These are phyloP conservation scores for Drosophila sp. DNA, from an alignment of 1,140 invertebrate species.

Conservation along the genomic window DNA sequence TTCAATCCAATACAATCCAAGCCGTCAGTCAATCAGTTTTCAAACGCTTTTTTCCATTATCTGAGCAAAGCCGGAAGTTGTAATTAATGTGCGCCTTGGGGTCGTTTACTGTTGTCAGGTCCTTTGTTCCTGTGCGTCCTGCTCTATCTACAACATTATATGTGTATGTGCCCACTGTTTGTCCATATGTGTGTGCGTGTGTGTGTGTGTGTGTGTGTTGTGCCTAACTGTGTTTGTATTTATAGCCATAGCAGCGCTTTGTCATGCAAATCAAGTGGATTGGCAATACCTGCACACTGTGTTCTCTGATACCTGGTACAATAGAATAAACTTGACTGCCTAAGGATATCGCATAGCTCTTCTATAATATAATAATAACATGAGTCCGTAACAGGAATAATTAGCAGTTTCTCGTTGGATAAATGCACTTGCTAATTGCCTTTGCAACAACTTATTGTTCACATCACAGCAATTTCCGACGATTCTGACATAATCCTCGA, in stretches of 20 bases:
- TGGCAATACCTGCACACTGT: slow-evolving; percentile 37
- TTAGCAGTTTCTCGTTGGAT: no score
- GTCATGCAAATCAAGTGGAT: slow-evolving; percentile 28
- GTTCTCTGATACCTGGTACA: slow-evolving; percentile 36
- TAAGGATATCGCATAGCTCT: slow-evolving; percentile 2
- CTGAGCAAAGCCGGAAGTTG: slow-evolving; percentile 69
- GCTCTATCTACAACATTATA: slow-evolving; percentile 7
- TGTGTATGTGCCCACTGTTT: slow-evolving; percentile 1
- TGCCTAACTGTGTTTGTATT: slow-evolving; percentile 16
- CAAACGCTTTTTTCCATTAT: slow-evolving; percentile 22
- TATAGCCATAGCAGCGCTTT: slow-evolving; percentile 43
- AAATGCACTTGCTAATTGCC: neutral
- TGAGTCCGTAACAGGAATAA: neutral
- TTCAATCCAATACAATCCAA: slow-evolving; percentile 63
- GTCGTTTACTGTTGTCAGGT: slow-evolving; percentile 56
- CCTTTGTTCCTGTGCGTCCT: slow-evolving; percentile 13
- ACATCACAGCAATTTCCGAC: neutral
- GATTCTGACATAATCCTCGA: neutral
- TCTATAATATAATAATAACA: neutral
- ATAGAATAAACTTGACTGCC: slow-evolving; percentile 32
- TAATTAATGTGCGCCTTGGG: slow-evolving; percentile 78
- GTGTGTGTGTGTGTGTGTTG: slow-evolving; percentile 2
- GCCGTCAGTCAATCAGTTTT: slow-evolving; percentile 73
- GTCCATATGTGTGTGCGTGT: neutral
- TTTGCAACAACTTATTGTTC: neutral